Evolutionary conservation across 2,888 invertebrate species (phyloP).

Genomic region (Prosapia bicincta): DNA sequence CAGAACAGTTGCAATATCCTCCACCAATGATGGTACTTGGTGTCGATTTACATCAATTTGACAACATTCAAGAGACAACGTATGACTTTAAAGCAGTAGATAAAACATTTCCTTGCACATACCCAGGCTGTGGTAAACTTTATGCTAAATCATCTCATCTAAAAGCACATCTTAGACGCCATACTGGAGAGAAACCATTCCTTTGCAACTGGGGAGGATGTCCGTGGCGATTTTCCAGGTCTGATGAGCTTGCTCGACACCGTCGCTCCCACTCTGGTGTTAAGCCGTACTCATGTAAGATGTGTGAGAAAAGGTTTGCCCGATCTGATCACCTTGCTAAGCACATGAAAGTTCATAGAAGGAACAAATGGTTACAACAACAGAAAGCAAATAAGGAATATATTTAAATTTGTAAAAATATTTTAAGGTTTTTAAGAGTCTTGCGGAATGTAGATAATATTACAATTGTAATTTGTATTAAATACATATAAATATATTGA

Average conservation of each 20-base stretch:
- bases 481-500: too few relatives aligned
- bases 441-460: too few relatives aligned
- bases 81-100: not conserved
- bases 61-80: conserved; percentile 40
- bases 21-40: conserved; percentile 47
- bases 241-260: conserved; percentile 91
- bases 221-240: conserved; percentile 89
- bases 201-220: conserved; percentile 75
- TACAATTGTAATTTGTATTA: too few relatives aligned
- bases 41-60: conserved; percentile 46
- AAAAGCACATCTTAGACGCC: conserved; percentile 81
- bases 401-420: too few relatives aligned
- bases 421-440: too few relatives aligned
- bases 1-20: conserved; percentile 44
- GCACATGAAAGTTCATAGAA: conserved; percentile 81
- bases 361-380: conserved; percentile 45
- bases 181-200: conserved; percentile 77
- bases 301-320: conserved; percentile 87
- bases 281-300: conserved; percentile 86
- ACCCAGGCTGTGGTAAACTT: conserved; percentile 69
- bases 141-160: conserved; percentile 90
- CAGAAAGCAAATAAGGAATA: not conserved
- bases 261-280: conserved; percentile 92
- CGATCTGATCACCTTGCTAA: conserved; percentile 92
- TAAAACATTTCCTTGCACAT: conserved; percentile 63